Evolutionary conservation across 1,140 invertebrate species (phyloP), one percentile per base, ranked within the genome.

Genomic region (Drosophila ficusphila): DNA sequence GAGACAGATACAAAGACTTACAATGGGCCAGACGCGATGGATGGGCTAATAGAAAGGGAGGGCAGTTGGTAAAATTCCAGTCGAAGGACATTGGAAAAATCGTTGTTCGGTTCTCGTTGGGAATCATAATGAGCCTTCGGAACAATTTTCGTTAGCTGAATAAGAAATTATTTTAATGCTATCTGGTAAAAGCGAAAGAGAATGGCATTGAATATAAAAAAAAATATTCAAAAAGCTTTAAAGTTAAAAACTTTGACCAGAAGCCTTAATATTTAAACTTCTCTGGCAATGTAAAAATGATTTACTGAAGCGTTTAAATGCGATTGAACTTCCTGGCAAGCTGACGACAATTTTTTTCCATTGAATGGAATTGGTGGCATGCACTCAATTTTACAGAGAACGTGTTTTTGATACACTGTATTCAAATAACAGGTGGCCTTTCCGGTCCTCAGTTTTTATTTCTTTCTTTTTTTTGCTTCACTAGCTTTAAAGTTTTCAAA

Each of bases 71-170:
- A 21, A 23, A 48, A 58, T 48, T 27, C 9, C 7, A 61, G 21
- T 46, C 60, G 48, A 42, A 34, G 71, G 56, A 60, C 76, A 76
- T 51, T 76, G 68, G 25, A 44, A 79, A 79, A 76, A 52, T 53
- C 36, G 48, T 21, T 57, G 29, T 53, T 73, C 62, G 53, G 29
- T 57, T 73, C 53, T 76, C 39, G 76, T 41, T 54, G 46, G 36
- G 76, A 81, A 86, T 86, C 62, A 52, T 86, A 86, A 86, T 86
- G 82, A 86, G 82, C 71, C 76, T 85, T 73, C 6, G 11, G 3
- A 71, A 19, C 33, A 19, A 39, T 49, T 60, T 71, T 71, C 67
- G 68, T 36, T 48, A 21, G 25, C 42, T 57, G 53, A 58, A 71
- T 68, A 29, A 60, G 33, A 71, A 60, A 69, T 57, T 69, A 18